Conservation (phyloP, 2,797 vertebrate species). For the Halcyon chelicuti region DNA sequence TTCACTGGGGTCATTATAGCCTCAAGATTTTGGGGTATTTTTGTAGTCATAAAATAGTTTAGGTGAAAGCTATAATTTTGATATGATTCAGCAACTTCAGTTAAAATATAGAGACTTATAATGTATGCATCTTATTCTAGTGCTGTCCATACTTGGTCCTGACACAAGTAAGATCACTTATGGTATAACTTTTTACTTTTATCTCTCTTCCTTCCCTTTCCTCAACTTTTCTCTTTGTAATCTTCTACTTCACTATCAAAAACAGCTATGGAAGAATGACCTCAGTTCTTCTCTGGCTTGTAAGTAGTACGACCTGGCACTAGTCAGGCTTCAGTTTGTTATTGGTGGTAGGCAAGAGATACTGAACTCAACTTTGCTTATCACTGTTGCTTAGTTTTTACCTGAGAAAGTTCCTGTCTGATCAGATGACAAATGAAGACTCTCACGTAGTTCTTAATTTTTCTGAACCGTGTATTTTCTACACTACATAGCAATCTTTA, state of each 20-base stretch:
- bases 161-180: constrained; percentile 14
- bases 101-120: background rate
- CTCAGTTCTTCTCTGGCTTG: constrained; percentile 68
- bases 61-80: background rate
- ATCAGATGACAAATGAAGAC: background rate
- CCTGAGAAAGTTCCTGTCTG: background rate
- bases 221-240: constrained; percentile 52
- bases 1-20: background rate
- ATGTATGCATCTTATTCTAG: background rate
- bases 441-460: background rate
- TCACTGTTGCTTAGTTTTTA: background rate
- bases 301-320: constrained; percentile 61
- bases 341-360: background rate
- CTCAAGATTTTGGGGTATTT: background rate
- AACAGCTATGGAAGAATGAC: constrained; percentile 62
- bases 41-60: background rate
- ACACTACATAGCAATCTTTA: background rate
- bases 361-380: background rate
- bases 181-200: constrained; percentile 42
- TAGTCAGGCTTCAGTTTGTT: constrained; percentile 47
- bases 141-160: background rate
- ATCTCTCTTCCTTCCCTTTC: constrained; percentile 43
- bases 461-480: background rate
- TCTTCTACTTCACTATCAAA: constrained; percentile 59
- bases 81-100: background rate